Conservation (phyloP, 2,888 invertebrate genomes). For the Laothoe populi region DNA sequence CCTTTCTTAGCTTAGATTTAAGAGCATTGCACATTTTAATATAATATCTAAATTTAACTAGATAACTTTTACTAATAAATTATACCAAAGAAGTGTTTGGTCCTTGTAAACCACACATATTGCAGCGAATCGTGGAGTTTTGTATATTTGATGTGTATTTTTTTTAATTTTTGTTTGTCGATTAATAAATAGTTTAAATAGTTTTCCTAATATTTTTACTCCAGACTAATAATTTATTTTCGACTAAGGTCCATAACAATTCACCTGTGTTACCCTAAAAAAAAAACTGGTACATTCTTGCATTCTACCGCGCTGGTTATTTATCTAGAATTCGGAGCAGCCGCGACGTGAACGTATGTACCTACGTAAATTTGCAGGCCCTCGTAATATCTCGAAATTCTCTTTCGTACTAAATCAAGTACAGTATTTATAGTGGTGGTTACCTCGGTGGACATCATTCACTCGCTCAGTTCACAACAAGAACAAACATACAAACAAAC, state of each 20-base stretch:
- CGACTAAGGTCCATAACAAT: not conserved
- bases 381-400: constrained; percentile 62
- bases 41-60: too few species aligned
- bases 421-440: constrained; percentile 64
- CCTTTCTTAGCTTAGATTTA: too few species aligned
- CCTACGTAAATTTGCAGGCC: constrained; percentile 64
- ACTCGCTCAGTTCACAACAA: constrained; percentile 31
- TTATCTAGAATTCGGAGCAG: constrained; percentile 76
- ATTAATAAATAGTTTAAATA: too few species aligned
- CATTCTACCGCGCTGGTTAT: constrained; percentile 48
- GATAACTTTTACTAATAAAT: too few species aligned
- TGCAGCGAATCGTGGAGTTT: too few species aligned
- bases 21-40: too few species aligned
- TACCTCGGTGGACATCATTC: constrained; percentile 48
- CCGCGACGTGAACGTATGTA: constrained; percentile 45
- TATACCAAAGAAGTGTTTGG: too few species aligned
- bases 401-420: constrained; percentile 47
- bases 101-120: too few species aligned
- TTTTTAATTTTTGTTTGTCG: too few species aligned
- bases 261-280: constrained; percentile 5
- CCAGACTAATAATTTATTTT: not conserved
- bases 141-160: too few species aligned
- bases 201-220: not conserved
- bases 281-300: constrained; percentile 45
- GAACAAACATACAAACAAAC: constrained; percentile 51